Base-by-base conservation (phyloP, 2,113 vertebrate species). In the Dipodomys stephensi region DNA sequence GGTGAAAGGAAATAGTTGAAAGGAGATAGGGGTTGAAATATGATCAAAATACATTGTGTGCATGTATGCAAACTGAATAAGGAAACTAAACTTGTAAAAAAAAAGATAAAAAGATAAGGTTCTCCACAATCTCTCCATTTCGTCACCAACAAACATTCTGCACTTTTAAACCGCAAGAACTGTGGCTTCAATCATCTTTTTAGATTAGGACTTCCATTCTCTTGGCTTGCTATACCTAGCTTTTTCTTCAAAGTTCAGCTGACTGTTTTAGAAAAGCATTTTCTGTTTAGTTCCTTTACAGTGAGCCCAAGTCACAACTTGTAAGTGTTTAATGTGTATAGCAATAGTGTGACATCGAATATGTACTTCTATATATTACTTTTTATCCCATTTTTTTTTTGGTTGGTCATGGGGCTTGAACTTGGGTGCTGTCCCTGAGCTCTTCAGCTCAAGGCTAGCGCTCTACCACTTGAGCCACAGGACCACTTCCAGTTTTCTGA, bases 231-330 rank as follows among this genome's bases (percentile, higher is more conserved):
- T 30, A 39, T 83, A 4, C 11, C 27, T 3, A 69, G n/a, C 28
- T 25, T 84, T 77, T 69, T 35, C 74, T 91, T 87, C 82, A 84
- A 69, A 65, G 64, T 28, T 68, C 23, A 73, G 73, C 25, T 69
- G 16, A 83, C 25, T 83, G 19, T n/a, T 44, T 32, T 0, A 86
- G 85, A 35, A 32, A 79, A 84, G 64, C 46, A 23, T 67, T 81
- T 89, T 93, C 71, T 64, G 77, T 44, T 35, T 35, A 68, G 73
- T 53, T 92, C 71, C 74, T 88, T 87, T 82, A 73, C 20, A 32
- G 25, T 3, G 20, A 79, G 62, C 23, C 2, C 19, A 60, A 88
- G 39, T 87, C 72, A 60, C 68, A 92, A 77, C 25, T 92, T 39
- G 30, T 57, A 49, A 88, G 53, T 10, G 28, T n/a, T 64, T 64